Evolutionary conservation across 2,888 invertebrate species (phyloP).

Genomic region (Hypomecis punctinalis): DNA sequence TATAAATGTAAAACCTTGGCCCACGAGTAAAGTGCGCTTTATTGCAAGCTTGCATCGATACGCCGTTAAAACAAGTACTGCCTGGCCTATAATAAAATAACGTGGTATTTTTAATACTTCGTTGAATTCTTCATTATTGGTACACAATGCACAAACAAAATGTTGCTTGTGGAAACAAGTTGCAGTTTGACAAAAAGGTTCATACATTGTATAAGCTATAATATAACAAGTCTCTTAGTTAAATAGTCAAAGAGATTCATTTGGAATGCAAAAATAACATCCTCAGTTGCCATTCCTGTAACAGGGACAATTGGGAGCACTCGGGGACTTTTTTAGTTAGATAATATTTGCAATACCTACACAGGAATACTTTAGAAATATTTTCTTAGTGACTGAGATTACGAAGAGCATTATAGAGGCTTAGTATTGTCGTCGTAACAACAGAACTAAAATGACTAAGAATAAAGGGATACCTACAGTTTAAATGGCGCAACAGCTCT

Average conservation of each 20-base stretch:
- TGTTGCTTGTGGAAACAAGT: conserved; percentile 5
- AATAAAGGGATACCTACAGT: neutral
- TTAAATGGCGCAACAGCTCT: conserved; percentile 30
- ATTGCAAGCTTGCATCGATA: conserved; percentile 46
- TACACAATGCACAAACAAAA: conserved; percentile 14
- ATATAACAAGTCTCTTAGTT: no score
- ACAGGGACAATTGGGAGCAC: no score
- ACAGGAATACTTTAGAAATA: no score
- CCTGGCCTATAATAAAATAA: conserved; percentile 61
- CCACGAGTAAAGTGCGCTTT: conserved; percentile 51
- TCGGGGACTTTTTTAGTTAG: no score
- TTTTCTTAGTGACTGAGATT: no score
- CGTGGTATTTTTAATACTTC: conserved; percentile 39
- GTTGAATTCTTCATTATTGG: conserved; percentile 45
- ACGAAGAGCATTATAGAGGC: no score
- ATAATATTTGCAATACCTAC: no score
- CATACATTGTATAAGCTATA: no score
- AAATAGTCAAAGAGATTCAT: no score
- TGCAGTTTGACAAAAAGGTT: neutral
- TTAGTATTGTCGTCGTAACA: neutral
- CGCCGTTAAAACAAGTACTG: conserved; percentile 48
- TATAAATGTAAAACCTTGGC: conserved; percentile 46
- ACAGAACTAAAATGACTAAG: conserved; percentile 2
- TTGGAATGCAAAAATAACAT: no score
- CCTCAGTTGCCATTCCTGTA: no score